These are phyloP conservation scores for Urosaurus nigricauda DNA, from an alignment of 2,797 vertebrate species.

Conservation along the genomic window DNA sequence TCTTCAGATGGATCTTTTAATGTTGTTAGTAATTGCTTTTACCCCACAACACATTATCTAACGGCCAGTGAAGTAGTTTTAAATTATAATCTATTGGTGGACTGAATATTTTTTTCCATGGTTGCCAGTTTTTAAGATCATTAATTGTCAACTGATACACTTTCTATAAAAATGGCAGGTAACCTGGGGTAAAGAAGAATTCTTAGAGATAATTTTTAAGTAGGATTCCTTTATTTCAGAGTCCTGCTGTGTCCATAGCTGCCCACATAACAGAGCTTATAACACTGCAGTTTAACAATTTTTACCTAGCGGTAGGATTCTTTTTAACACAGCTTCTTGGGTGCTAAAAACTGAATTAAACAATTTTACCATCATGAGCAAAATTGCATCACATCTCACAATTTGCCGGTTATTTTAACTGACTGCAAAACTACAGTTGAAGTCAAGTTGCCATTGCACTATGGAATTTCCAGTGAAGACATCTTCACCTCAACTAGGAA, in stretches of 20 bases:
- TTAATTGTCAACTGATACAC: background rate
- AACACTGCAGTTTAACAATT: background rate
- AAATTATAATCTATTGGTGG: too few species aligned
- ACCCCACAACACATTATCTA: too few species aligned
- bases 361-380: background rate
- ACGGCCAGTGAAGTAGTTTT: too few species aligned
- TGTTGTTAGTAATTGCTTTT: too few species aligned
- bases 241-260: background rate
- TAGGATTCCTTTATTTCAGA: background rate
- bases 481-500: background rate
- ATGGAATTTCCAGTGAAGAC: background rate
- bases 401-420: background rate
- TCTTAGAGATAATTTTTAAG: background rate
- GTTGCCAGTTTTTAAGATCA: too few species aligned
- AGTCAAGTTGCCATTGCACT: background rate
- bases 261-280: background rate
- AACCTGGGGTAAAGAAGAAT: background rate
- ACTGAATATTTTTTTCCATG: too few species aligned
- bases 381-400: background rate
- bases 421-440: background rate
- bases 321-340: background rate
- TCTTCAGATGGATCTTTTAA: too few species aligned
- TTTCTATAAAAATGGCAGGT: background rate
- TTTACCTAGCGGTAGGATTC: background rate
- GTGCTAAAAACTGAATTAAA: background rate